Evolutionary conservation across 2,888 invertebrate genomes (phyloP).

Genomic region (Gymnosoma rotundatum): DNA sequence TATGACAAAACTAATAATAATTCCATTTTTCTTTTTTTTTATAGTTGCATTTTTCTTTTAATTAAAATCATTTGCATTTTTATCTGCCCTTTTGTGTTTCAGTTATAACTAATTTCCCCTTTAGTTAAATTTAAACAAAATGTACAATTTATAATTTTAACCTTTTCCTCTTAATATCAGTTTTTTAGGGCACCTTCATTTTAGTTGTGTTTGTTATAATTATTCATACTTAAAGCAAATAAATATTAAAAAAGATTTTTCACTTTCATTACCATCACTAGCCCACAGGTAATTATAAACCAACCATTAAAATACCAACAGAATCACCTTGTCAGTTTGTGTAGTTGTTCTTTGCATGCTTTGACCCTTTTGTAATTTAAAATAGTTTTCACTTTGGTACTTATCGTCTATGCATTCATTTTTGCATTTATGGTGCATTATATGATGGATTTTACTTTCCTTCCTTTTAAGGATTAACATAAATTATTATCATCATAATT

Average conservation of each 20-base stretch:
- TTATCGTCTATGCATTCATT: constrained; percentile 18
- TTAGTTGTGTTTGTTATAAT: background rate
- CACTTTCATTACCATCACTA: constrained; percentile 19
- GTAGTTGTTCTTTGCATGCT: constrained; percentile 9
- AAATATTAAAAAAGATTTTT: constrained; percentile 32
- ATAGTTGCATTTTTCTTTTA: too few relatives aligned
- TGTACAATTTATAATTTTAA: background rate
- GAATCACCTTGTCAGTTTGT: constrained; percentile 23
- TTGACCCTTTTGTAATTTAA: constrained; percentile 12
- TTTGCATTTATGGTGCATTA: constrained; percentile 32
- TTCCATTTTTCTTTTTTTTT: too few relatives aligned
- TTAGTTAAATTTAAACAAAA: too few relatives aligned
- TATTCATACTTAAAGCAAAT: constrained; percentile 5
- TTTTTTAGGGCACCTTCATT: background rate
- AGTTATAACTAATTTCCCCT: too few relatives aligned
- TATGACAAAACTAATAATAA: too few relatives aligned
- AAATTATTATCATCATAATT: constrained; percentile 61
- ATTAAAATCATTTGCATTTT: too few relatives aligned
- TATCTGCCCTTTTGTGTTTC: too few relatives aligned
- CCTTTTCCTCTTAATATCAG: background rate
- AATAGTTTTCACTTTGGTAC: constrained; percentile 9
- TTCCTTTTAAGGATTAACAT: constrained; percentile 40
- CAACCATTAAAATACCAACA: background rate
- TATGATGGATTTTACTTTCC: constrained; percentile 1
- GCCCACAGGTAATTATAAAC: background rate